Evolutionary conservation across 2,113 vertebrate genomes (phyloP), one percentile per base, ranked within the genome.

Genomic region (Sylvilagus bachmani): DNA sequence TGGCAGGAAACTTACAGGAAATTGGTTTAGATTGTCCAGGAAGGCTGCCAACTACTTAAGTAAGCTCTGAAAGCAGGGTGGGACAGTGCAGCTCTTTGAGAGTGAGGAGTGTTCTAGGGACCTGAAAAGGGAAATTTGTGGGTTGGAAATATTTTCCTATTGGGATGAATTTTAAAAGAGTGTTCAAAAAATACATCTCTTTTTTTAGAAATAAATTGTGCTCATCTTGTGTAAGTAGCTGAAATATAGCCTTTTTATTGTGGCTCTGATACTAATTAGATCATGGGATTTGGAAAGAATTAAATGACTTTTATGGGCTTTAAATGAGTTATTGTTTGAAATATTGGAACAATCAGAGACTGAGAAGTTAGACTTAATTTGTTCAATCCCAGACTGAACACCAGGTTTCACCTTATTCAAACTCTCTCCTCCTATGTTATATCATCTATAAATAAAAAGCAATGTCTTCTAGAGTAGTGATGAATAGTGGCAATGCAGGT

Each of bases 321-420:
- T 96, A 49, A 82, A 36, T 73, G n/a, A 61, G 10, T 69, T 74
- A 51, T 31, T 80, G 17, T 70, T 95, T 85, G 31, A 49, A 86
- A 44, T 17, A 38, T 1, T 38, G 10, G 29, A 89, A 89, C 77
- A 14, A 77, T 81, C 33, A 94, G 62, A 71, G 49, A 70, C 66
- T 29, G 19, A 36, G 17, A 49, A 93, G 22, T 51, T 44, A 85
- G 38, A 55, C 22, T 9, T 81, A 29, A 85, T 81, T 85, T 80
- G 61, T 86, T 88, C 17, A 24, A 22, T 55, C 33, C 11, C 69
- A 22, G 5, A 58, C 3, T 75, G 14, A 1, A n/a, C 29, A 81
- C 71, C 64, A 64, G 75, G 70, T 81, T 36, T n/a, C n/a, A 71
- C 36, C 24, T 61, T 82, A 82, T 77, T 78, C 83, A 64, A 87